Percentiles rank a stretch among this genome's conserved stretches.
These are phyloP conservation scores for Drosophila pseudoananassae DNA, from an alignment of 1,140 invertebrate genomes.

Conservation along the genomic window DNA sequence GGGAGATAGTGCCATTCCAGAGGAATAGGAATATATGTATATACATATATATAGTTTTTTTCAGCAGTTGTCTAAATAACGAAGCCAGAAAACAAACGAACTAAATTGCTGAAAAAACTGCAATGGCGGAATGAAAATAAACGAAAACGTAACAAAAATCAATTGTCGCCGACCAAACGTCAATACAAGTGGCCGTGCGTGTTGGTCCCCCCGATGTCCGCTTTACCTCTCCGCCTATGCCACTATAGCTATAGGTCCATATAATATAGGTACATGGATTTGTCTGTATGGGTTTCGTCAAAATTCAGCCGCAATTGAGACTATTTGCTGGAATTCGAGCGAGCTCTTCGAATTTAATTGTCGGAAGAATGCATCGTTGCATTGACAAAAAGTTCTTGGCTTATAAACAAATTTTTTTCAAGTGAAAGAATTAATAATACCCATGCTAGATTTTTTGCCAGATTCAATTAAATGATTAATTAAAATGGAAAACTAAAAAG, in stretches of 20 bases:
- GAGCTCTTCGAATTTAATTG: constrained; percentile 68
- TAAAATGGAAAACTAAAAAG: constrained; percentile 4
- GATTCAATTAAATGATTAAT: constrained; percentile 2
- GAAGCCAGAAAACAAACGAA: constrained; percentile 79
- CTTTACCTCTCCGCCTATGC: constrained; percentile 1
- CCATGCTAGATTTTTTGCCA: neutral
- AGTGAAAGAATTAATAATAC: too few relatives aligned
- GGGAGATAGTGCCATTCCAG: neutral
- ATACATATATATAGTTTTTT: constrained; percentile 35
- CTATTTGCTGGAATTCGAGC: constrained; percentile 51
- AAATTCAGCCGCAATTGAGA: constrained; percentile 76
- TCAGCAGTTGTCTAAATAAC: constrained; percentile 81
- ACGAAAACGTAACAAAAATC: constrained; percentile 82
- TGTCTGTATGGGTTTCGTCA: constrained; percentile 60
- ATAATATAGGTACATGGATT: neutral
- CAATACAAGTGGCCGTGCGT: constrained; percentile 71
- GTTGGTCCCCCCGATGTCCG: constrained; percentile 6
- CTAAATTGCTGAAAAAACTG: constrained; percentile 74
- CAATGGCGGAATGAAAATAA: constrained; percentile 74
- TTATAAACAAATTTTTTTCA: too few relatives aligned
- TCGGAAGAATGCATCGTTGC: constrained; percentile 10
- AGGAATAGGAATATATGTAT: constrained; percentile 42
- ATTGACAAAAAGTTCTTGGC: neutral
- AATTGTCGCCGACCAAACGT: constrained; percentile 81
- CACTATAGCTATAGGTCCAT: constrained; percentile 6